Conservation (phyloP, 2,888 invertebrate genomes). For the Drosophila sordidapex region DNA sequence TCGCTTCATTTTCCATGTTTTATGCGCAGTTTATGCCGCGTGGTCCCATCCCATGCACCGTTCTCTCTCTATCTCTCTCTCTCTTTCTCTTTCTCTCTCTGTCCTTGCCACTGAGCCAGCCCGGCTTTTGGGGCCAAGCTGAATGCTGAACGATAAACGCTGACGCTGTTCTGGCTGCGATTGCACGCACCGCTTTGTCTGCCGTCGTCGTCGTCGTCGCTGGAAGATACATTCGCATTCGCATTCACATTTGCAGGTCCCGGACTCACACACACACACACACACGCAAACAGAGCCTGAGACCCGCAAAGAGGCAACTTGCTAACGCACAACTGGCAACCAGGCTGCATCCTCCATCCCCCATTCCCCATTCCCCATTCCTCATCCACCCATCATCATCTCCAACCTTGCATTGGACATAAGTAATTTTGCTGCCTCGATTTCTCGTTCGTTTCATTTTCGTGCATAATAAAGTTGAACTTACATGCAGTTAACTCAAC, state of each 20-base stretch:
- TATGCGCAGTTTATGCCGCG: conserved; percentile 81
- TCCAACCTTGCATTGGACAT: conserved; percentile 56
- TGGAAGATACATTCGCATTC: conserved; percentile 56
- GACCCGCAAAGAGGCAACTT: conserved; percentile 38
- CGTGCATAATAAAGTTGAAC: conserved; percentile 75
- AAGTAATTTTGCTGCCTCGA: conserved; percentile 67
- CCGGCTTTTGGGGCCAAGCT: conserved; percentile 37
- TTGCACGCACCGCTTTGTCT: conserved; percentile 79
- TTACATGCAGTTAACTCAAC: conserved; percentile 52
- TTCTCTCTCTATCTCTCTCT: not conserved
- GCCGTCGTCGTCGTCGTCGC: conserved; percentile 53
- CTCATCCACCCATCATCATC: conserved; percentile 4
- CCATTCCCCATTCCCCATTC: not conserved
- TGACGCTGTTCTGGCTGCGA: conserved; percentile 73
- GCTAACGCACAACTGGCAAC: conserved; percentile 34
- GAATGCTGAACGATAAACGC: conserved; percentile 41
- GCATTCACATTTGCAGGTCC: conserved; percentile 35
- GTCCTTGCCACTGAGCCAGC: conserved; percentile 4
- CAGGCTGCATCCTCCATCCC: conserved; percentile 6
- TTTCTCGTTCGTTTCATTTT: conserved; percentile 67
- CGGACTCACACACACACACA: conserved; percentile 5
- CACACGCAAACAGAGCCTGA: not conserved
- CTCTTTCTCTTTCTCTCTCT: not conserved
- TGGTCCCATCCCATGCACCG: conserved; percentile 29
- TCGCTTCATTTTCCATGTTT: conserved; percentile 83